Evolutionary conservation across 1,140 invertebrate genomes (phyloP).

Genomic region (Drosophila auraria): DNA sequence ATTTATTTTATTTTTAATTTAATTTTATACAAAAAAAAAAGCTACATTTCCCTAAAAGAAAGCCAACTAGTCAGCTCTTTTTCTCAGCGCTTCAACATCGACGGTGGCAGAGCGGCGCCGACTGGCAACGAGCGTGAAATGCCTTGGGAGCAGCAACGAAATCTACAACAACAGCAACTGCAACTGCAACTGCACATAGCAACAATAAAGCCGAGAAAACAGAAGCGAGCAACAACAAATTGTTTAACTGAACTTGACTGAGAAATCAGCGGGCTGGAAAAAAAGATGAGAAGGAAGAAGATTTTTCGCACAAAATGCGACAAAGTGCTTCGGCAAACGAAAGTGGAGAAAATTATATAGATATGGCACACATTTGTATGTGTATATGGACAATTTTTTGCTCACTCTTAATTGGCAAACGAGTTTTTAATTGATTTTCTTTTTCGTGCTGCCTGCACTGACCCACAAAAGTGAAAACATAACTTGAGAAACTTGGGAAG

Average conservation of each 20-base stretch:
- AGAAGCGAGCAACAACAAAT: conserved; percentile 64
- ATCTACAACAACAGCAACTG: conserved; percentile 34
- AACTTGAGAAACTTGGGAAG: not conserved
- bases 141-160: conserved; percentile 61
- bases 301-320: conserved; percentile 46
- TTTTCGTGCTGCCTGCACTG: conserved; percentile 22
- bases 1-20: not conserved
- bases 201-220: conserved; percentile 64
- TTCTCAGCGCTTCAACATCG: conserved; percentile 27
- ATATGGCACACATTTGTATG: conserved; percentile 30
- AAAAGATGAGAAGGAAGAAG: conserved; percentile 14
- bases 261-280: conserved; percentile 61
- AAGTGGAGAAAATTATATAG: conserved; percentile 40
- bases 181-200: conserved; percentile 62
- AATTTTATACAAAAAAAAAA: not conserved
- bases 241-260: conserved; percentile 83
- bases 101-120: conserved; percentile 59
- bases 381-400: conserved; percentile 11
- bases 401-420: conserved; percentile 40
- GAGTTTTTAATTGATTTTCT: conserved; percentile 63
- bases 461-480: conserved; percentile 52
- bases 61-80: conserved; percentile 11
- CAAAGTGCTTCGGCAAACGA: conserved; percentile 41
- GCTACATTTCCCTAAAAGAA: not conserved
- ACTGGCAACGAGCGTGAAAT: conserved; percentile 77